Evolutionary conservation across 1,140 invertebrate species (phyloP).

Genomic region (Campoletis sonorensis): DNA sequence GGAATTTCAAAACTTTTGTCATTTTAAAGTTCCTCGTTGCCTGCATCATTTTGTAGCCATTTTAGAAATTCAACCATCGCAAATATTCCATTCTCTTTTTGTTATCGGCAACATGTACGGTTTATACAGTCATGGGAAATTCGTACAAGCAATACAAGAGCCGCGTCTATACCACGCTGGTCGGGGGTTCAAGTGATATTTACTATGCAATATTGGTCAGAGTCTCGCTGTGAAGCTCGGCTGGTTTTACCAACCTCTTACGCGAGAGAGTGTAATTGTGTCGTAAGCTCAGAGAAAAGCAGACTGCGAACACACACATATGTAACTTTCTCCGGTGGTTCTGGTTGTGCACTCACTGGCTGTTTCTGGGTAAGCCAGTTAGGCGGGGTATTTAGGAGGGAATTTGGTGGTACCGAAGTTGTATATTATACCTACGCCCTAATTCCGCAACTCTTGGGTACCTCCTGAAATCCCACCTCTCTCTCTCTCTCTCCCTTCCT

Average conservation of each 20-base stretch:
- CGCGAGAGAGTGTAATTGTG: slow-evolving; percentile 50
- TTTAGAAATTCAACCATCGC: no score
- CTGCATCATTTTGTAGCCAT: no score
- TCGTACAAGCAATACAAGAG: slow-evolving; percentile 53
- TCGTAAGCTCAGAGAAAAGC: slow-evolving; percentile 49
- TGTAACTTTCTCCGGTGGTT: slow-evolving; percentile 25
- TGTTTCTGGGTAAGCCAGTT: slow-evolving; percentile 67
- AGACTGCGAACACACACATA: neutral
- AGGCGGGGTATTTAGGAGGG: slow-evolving; percentile 71
- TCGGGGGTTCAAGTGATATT: slow-evolving; percentile 70
- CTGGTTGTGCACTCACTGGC: slow-evolving; percentile 23
- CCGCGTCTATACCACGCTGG: slow-evolving; percentile 55
- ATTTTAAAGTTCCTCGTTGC: no score
- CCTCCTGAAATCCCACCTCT: slow-evolving; percentile 37
- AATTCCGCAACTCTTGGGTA: slow-evolving; percentile 64
- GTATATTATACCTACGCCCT: slow-evolving; percentile 67
- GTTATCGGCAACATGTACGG: neutral
- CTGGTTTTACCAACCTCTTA: slow-evolving; percentile 50
- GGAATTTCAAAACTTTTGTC: no score
- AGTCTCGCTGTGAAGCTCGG: slow-evolving; percentile 51
- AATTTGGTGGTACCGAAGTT: slow-evolving; percentile 69
- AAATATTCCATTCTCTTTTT: neutral
- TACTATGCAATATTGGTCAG: slow-evolving; percentile 68
- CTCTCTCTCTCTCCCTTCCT: neutral
- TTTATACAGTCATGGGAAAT: slow-evolving; percentile 58